Percentiles rank a stretch among this genome's conserved stretches.
These are phyloP conservation scores for Sphaerodactylus townsendi DNA, from an alignment of 2,113 vertebrate genomes.

Conservation along the genomic window DNA sequence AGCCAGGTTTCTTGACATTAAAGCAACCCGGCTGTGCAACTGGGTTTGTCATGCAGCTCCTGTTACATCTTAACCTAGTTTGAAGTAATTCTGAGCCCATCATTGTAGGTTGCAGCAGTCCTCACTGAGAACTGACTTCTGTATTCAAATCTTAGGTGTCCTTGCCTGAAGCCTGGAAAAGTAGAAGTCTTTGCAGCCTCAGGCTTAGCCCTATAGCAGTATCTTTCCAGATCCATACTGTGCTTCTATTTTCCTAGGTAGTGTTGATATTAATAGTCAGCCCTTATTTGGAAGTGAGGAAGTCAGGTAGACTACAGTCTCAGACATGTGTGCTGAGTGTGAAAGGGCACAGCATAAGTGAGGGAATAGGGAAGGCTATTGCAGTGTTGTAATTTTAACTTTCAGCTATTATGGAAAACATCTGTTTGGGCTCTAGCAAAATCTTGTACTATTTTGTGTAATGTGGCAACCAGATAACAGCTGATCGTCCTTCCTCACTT, in stretches of 20 bases:
- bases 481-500: background rate
- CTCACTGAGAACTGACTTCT: constrained; percentile 66
- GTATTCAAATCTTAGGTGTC: constrained; percentile 70
- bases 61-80: constrained; percentile 49
- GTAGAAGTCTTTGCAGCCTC: constrained; percentile 75
- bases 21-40: constrained; percentile 6
- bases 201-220: constrained; percentile 72
- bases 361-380: rapidly evolving
- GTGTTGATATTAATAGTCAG: constrained; percentile 77
- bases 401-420: background rate
- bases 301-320: constrained; percentile 55
- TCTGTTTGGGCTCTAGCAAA: background rate
- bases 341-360: constrained; percentile 47
- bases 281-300: constrained; percentile 68
- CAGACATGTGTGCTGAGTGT: background rate
- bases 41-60: constrained; percentile 29
- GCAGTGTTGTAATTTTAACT: rapidly evolving
- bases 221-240: constrained; percentile 70
- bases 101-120: constrained; percentile 44
- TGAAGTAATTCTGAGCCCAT: constrained; percentile 57
- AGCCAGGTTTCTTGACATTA: constrained; percentile 23
- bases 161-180: constrained; percentile 68
- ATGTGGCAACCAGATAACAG: background rate
- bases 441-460: background rate
- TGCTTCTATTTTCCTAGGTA: constrained; percentile 76